Conservation (phyloP, 2,888 invertebrate genomes). For the Drosophila neonasuta region DNA sequence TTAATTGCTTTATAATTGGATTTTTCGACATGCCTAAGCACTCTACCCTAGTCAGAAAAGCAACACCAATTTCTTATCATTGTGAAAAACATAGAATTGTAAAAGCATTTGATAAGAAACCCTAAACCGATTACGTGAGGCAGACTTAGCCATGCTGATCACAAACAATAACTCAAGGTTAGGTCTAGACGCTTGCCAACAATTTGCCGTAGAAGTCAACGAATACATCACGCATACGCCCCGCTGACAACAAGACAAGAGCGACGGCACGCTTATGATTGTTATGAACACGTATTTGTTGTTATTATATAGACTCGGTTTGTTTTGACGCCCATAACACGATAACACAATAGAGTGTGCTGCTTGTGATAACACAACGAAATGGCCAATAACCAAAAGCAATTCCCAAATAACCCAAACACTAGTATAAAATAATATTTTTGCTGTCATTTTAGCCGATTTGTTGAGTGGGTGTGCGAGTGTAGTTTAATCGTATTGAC, state of each 20-base stretch:
- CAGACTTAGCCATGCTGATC: conserved; percentile 9
- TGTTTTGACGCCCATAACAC: conserved; percentile 29
- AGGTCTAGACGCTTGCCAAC: conserved; percentile 1
- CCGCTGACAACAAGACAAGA: conserved; percentile 16
- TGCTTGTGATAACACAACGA: conserved; percentile 28
- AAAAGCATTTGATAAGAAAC: conserved; percentile 46
- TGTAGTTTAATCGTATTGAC: conserved; percentile 21
- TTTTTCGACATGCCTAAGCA: conserved; percentile 34
- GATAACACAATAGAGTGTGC: conserved; percentile 40
- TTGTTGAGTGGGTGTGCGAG: conserved; percentile 16
- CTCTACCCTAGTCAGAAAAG: conserved; percentile 14
- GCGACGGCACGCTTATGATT: conserved; percentile 17
- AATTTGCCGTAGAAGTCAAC: conserved; percentile 19
- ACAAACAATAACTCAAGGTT: conserved; percentile 41
- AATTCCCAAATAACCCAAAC: conserved; percentile 10
- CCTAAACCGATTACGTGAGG: conserved; percentile 25
- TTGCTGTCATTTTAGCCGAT: conserved; percentile 18
- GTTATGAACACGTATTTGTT: conserved; percentile 5
- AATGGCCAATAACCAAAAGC: conserved; percentile 25
- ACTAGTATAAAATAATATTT: conserved; percentile 19
- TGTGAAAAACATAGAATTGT: conserved; percentile 12
- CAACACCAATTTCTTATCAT: conserved; percentile 28
- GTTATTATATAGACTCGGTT: conserved; percentile 3
- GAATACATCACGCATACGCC: conserved; percentile 36
- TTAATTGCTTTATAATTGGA: conserved; percentile 67